Percentiles rank a stretch among this genome's conserved stretches.
Conservation (phyloP, 2,888 invertebrate species). For the Galerucella calmariensis region DNA sequence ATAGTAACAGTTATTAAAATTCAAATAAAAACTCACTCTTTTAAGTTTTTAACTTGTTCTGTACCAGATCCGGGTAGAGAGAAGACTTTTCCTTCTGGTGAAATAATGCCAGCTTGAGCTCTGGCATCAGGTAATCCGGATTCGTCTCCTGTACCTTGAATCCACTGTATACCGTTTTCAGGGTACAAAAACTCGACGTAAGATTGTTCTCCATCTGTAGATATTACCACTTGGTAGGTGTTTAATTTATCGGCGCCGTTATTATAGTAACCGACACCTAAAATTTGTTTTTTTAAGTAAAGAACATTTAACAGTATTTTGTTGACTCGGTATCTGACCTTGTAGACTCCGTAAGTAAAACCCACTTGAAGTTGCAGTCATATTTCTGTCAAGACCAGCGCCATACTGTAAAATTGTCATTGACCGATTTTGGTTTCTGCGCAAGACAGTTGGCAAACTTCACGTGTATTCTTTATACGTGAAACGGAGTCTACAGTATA, state of each 20-base stretch:
- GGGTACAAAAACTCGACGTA: constrained; percentile 91
- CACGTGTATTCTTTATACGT: too few species aligned
- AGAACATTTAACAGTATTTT: too few species aligned
- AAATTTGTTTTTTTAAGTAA: neutral
- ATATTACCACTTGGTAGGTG: constrained; percentile 85
- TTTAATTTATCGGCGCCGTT: constrained; percentile 79
- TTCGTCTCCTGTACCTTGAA: constrained; percentile 81
- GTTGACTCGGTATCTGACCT: too few species aligned
- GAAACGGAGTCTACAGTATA: too few species aligned
- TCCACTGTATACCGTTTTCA: constrained; percentile 91
- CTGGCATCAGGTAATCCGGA: constrained; percentile 86
- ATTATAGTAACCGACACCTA: constrained; percentile 81
- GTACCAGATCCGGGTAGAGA: constrained; percentile 89
- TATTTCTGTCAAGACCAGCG: too few species aligned
- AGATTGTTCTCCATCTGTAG: constrained; percentile 80
- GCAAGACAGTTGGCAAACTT: too few species aligned
- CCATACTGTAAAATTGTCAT: too few species aligned
- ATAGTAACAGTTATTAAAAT: neutral
- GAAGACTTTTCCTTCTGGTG: constrained; percentile 82
- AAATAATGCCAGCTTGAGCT: constrained; percentile 92
- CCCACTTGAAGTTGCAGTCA: too few species aligned
- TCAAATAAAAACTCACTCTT: constrained; percentile 70
- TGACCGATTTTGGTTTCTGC: too few species aligned
- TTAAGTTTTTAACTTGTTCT: constrained; percentile 84
- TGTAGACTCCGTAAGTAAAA: too few species aligned